Conservation (phyloP, 2,797 vertebrate species). For the Enteromius mattozi region DNA sequence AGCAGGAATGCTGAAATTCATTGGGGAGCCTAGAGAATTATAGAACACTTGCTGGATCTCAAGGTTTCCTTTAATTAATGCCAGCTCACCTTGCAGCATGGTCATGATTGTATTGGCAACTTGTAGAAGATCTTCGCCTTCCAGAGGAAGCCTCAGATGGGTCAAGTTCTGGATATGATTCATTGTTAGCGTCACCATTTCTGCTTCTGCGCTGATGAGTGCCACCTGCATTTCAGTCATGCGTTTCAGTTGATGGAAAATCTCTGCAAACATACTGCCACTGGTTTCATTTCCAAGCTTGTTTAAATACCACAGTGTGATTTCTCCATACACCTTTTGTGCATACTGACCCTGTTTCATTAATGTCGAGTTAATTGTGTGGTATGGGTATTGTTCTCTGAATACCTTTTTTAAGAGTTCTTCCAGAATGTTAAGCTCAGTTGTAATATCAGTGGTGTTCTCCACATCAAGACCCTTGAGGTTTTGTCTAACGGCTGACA, state of each 20-base stretch:
- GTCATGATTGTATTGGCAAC: constrained; percentile 65
- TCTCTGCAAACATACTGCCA: constrained; percentile 61
- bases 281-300: constrained; percentile 72
- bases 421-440: constrained; percentile 72
- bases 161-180: constrained; percentile 63
- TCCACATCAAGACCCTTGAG: constrained; percentile 66
- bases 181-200: constrained; percentile 65
- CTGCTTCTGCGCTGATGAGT: constrained; percentile 59
- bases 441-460: constrained; percentile 66
- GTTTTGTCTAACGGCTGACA: constrained; percentile 69
- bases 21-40: background rate
- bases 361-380: constrained; percentile 61
- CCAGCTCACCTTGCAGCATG: constrained; percentile 61
- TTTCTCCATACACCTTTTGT: constrained; percentile 65
- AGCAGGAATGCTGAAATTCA: constrained; percentile 63
- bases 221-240: constrained; percentile 70
- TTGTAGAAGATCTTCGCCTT: constrained; percentile 63
- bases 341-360: constrained; percentile 50
- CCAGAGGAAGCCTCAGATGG: constrained; percentile 69
- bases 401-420: constrained; percentile 65
- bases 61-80: constrained; percentile 57
- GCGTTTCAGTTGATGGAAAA: constrained; percentile 68
- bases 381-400: constrained; percentile 58
- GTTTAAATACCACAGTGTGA: constrained; percentile 76
- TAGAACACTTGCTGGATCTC: constrained; percentile 60